Percentiles rank a stretch among this genome's conserved stretches.
Evolutionary conservation across 2,113 vertebrate genomes (phyloP).

Genomic region (Phylloscopus trochilus): DNA sequence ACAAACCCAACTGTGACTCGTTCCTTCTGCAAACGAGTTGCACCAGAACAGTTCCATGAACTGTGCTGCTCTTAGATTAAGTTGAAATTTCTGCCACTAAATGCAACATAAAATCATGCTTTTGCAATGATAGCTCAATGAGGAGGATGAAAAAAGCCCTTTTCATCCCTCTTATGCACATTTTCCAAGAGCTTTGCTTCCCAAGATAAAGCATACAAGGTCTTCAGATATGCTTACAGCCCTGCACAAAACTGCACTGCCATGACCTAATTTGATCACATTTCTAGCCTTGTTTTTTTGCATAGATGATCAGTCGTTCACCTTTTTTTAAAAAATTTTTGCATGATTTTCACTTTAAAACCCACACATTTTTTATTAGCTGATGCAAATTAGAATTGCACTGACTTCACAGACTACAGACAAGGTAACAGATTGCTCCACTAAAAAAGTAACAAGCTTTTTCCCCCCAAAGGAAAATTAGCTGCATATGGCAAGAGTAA

Average conservation of each 20-base stretch:
- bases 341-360: slow-evolving; percentile 66
- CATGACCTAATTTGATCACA: slow-evolving; percentile 57
- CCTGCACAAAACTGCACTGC: slow-evolving; percentile 32
- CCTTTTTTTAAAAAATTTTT: slow-evolving; percentile 38
- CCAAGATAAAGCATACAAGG: slow-evolving; percentile 44
- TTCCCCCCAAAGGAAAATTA: slow-evolving; percentile 68
- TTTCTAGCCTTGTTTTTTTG: slow-evolving; percentile 46
- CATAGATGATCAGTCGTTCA: slow-evolving; percentile 54
- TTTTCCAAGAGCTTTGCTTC: slow-evolving; percentile 50
- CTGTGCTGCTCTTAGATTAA: neutral
- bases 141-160: slow-evolving; percentile 26
- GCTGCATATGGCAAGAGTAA: slow-evolving; percentile 66
- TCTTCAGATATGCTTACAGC: slow-evolving; percentile 23
- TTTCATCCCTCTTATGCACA: slow-evolving; percentile 26
- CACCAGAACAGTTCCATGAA: neutral
- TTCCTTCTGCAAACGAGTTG: neutral
- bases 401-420: slow-evolving; percentile 68
- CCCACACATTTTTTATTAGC: slow-evolving; percentile 68
- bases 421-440: slow-evolving; percentile 69
- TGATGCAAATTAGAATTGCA: slow-evolving; percentile 66
- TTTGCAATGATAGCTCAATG: neutral
- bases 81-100: slow-evolving; percentile 26
- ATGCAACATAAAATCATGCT: slow-evolving; percentile 19
- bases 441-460: slow-evolving; percentile 68
- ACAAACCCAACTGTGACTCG: neutral